Evolutionary conservation across 2,888 invertebrate species (phyloP), one percentile per base, ranked within the genome.

Genomic region (Athalia cordata): DNA sequence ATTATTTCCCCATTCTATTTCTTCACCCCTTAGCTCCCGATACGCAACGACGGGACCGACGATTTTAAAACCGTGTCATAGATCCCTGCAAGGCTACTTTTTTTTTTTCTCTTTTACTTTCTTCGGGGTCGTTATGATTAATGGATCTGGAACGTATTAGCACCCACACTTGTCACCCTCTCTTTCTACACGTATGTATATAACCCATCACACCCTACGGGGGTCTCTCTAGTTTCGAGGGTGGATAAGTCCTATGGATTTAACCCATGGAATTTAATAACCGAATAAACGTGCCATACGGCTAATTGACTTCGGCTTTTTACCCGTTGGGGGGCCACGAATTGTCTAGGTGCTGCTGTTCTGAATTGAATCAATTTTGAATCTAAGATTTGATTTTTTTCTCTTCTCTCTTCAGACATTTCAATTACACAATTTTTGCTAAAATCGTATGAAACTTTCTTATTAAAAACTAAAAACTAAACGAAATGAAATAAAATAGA

Each of bases 81-180:
- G 29, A 29, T 29, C 29, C 29, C 29, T 29, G 29, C 29, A 1
- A 0, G 29, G 29, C 29, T 1, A 29, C 29, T 29, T 29, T 29
- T 29, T 29, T 29, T 29, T 29, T 29, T 29, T 29, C 2, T 29
- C 1, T 29, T 29, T 2, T 29, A 2, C 29, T 29, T 29, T 29
- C 84, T 85, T 84, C 83, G 78, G 83, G 84, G 86, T 75, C 75
- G 86, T 88, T 89, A 89, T 89, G 89, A 89, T 89, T 89, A 89
- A 89, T 89, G 88, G 89, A 87, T 89, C 86, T 87, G 85, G 85
- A 83, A 84, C 87, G 87, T 87, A 89, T 89, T 89, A 89, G 88
- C 78, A 64, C 78, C 78, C 74, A 78, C 78, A 75, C 75, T 75
- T 75, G 75, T 75, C 75, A 64, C 75, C 75, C 75, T 75, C 75